Evolutionary conservation across 2,888 invertebrate genomes (phyloP), one percentile per base, ranked within the genome.

Genomic region (Andrena hattorfiana): DNA sequence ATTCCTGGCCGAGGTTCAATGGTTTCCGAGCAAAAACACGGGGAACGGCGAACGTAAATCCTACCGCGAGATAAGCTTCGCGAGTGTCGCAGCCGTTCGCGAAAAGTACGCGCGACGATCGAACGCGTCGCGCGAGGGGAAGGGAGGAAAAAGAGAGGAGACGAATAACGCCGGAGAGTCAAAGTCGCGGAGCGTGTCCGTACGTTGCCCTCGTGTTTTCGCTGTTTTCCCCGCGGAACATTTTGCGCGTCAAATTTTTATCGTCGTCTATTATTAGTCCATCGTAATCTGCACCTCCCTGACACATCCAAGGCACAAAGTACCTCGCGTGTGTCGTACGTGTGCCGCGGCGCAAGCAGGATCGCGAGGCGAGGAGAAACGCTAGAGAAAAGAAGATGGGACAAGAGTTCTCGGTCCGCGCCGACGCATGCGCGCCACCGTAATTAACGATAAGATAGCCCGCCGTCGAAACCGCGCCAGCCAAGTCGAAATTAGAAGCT

Each of bases 261-360:
- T 93, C 93, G 75, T 89, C 83, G 88, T 92, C 92, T 93, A 93
- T 93, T 92, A 93, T 93, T 93, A 93, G 92, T 91, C 79, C 89
- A 87, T 86, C 89, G 91, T 91, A 93, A 92, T 93, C 92, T 89
- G 87, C 89, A 91, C 92, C 92, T 92, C 90, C 56, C 87, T 81
- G 89, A 88, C 87, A 83, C 89, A 88, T 89, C 88, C 86, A 79
- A 88, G 84, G 84, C 87, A 79, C 85, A 74, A 86, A 87, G 87
- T 83, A 86, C 75, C 86, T 80, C 83, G 82, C 85, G 74, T 28
- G 77, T 77, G 82, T 77, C 77, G 77, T 82, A 67, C 68, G 69
- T 42, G 42, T 23, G 54, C 54, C 35, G 64, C 23, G 73, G 83
- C 62, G 62, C 77, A 64, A 60, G 70, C 51, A 63, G 69, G 64